phyloP scores from a whole-genome alignment of 2,888 invertebrate genomes.

The Lasioglossum marginatum region DNA sequence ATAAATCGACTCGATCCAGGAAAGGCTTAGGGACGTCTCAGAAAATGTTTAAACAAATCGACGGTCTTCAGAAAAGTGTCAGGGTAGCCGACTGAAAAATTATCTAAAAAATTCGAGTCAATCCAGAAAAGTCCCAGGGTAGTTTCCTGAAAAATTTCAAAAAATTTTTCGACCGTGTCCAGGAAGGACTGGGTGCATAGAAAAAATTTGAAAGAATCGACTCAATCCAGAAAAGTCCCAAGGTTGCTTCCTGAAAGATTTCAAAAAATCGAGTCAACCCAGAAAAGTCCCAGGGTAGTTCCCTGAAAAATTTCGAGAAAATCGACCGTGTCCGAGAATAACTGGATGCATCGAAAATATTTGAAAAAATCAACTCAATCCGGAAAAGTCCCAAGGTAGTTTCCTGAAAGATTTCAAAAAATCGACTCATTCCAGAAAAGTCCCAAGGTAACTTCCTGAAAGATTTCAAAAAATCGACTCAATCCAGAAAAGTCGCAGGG shows the following conservation, averaged over 20 bases:
- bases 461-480: too few relatives aligned
- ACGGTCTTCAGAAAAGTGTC: not conserved
- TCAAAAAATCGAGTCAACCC: not conserved
- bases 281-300: not conserved
- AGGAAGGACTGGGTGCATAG: not conserved
- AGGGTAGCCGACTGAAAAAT: not conserved
- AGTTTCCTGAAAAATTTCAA: not conserved
- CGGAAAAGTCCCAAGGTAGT: too few relatives aligned
- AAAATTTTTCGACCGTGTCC: not conserved
- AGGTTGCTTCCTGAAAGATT: not conserved
- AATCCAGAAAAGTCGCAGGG: too few relatives aligned
- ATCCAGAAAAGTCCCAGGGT: too few relatives aligned
- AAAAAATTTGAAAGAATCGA: not conserved
- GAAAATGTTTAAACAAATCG: not conserved
- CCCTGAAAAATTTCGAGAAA: not conserved
- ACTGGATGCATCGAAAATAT: not conserved
- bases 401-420: too few relatives aligned
- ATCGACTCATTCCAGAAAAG: too few relatives aligned
- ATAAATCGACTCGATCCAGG: not conserved
- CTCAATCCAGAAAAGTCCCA: not conserved
- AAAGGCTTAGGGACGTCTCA: too few relatives aligned
- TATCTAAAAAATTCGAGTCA: too few relatives aligned
- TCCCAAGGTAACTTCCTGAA: too few relatives aligned
- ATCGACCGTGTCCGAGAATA: not conserved
- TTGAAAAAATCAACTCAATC: not conserved